Evolutionary conservation across 2,888 invertebrate genomes (phyloP), one percentile per base, ranked within the genome.

Genomic region (Gasteruption jaculator): DNA sequence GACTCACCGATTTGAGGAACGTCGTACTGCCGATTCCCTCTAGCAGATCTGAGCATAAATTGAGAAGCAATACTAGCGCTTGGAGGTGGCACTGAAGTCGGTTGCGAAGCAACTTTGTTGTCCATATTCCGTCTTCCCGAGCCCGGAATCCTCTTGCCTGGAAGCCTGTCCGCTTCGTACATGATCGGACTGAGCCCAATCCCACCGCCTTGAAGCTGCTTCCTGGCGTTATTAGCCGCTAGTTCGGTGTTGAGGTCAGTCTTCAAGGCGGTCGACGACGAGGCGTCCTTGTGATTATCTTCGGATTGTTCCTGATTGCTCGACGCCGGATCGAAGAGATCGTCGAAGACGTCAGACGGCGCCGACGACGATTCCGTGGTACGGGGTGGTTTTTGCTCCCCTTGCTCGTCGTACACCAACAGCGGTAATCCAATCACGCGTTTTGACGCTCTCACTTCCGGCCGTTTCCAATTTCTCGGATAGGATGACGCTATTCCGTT

Each of bases 1-100:
- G n/a, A 63, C 67, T 70, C 49, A 89, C 89, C 88, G 65, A 89
- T 88, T 76, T 87, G 88, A 56, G 89, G 89, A 53, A 89, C 88
- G 73, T 89, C 89, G 73, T 88, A 89, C 21, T 57, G 54, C 46
- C 62, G 45, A 48, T 51, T 60, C 20, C 58, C 58, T 31, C 88
- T 79, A 46, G 85, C 79, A 44, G 85, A 82, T 57, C 86, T 79
- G 63, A 86, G 73, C 85, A 89, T 85, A 73, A 87, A 78, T 71
- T 87, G 87, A 63, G 80, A 83, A 36, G 83, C 83, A 58, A 83
- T 76, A 58, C 79, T 79, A 40, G 54, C 64, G 57, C 51, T 68
- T 50, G 60, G 44, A 45, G 51, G 64, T 74, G 75, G 70, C 72
- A 58, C 71, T 72, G 59, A 53, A 55, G 38, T 55, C 49, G 41